Percentiles rank a stretch among this genome's conserved stretches.
phyloP scores from a whole-genome alignment of 1,140 invertebrate genomes.

The Bradysia coprophila region DNA sequence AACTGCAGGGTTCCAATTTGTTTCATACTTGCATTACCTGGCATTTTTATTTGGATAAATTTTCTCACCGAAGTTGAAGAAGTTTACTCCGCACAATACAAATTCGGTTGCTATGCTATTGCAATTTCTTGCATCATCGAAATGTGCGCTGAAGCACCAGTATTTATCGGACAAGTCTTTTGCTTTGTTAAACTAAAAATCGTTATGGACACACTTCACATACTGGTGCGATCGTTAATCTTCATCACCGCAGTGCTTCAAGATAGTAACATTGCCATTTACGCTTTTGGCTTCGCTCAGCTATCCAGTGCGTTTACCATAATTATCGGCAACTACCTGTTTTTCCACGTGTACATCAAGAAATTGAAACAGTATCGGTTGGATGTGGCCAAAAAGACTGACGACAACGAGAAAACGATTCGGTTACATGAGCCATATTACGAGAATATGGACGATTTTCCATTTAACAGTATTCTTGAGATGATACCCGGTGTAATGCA shows the following conservation, averaged over 20 bases:
- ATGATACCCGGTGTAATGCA: conserved; percentile 47
- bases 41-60: conserved; percentile 75
- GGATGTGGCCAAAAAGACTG: conserved; percentile 24
- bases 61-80: conserved; percentile 47
- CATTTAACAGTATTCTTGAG: conserved; percentile 47
- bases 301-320: conserved; percentile 43
- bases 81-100: conserved; percentile 49
- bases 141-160: conserved; percentile 55
- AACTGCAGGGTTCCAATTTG: conserved; percentile 53
- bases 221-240: conserved; percentile 50
- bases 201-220: conserved; percentile 55
- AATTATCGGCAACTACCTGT: conserved; percentile 47
- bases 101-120: conserved; percentile 62
- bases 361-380: conserved; percentile 29
- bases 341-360: conserved; percentile 59
- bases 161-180: conserved; percentile 68
- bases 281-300: conserved; percentile 68
- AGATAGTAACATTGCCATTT: conserved; percentile 47
- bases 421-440: conserved; percentile 19
- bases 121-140: conserved; percentile 66
- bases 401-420: conserved; percentile 23
- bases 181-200: conserved; percentile 78
- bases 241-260: conserved; percentile 54
- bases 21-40: conserved; percentile 41
- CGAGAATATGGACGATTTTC: conserved; percentile 50